Evolutionary conservation across 2,113 vertebrate genomes (phyloP), one percentile per base, ranked within the genome.

Genomic region (Alouatta palliata): DNA sequence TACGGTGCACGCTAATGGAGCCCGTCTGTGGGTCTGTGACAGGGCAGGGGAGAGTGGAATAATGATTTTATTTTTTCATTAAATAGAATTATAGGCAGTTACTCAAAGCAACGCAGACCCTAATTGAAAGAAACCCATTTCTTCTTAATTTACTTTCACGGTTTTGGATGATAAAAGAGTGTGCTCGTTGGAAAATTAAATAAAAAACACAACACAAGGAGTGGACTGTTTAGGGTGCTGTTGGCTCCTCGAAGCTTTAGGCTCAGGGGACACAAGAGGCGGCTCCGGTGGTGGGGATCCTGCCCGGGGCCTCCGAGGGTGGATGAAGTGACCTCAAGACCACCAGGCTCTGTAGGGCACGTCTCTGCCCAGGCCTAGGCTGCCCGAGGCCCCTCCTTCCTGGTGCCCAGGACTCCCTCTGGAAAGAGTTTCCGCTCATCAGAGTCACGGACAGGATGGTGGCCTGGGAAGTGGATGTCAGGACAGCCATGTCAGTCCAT

Each of bases 111-210:
- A 98, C 98, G 98, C 98, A 97, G 98, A 97, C 98, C 98, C 98
- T 99, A 99, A 99, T 99, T 99, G 99, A 99, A 99, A 99, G 99
- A 99, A 99, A 99, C 98, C 98, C 98, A 99, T 99, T 99, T 99
- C 99, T 99, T 98, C 98, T 99, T 99, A 99, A 99, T 99, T 99
- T 98, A 98, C 98, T 99, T 99, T 99, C 98, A 98, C 95, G 98
- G 98, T 99, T 99, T 98, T 97, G 98, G 98, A 99, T 99, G 99
- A 99, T 99, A 99, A 99, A 99, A 98, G 98, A 98, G 98, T 92
- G 94, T 97, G 98, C 96, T 98, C 66, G 4, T 97, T 98, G 98
- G 98, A 98, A 98, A 99, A 99, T 98, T 99, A 99, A 99, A 99
- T 99, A 98, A 98, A 98, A 99, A 98, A 98, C 98, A 98, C 98